phyloP scores from a whole-genome alignment of 2,797 vertebrate species.

The Lithobates sylvaticus region DNA sequence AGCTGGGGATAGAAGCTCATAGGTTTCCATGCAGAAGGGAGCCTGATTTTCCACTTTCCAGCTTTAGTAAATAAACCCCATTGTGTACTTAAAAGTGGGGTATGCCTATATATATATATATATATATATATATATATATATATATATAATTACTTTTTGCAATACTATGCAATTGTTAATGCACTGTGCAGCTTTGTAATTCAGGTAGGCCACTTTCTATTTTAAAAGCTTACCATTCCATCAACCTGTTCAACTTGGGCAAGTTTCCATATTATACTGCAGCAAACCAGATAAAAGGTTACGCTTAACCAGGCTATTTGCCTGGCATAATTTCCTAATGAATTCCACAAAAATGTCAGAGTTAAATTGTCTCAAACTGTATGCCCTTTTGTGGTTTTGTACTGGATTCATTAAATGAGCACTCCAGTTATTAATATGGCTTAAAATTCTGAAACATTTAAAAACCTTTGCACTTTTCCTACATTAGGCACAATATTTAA shows the following conservation, averaged over 20 bases:
- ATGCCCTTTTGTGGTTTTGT: constrained; percentile 38
- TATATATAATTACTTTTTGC: too few relatives aligned
- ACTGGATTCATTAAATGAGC: constrained; percentile 28
- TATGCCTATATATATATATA: too few relatives aligned
- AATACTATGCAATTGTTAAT: background rate
- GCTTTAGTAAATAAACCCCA: too few relatives aligned
- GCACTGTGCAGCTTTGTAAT: background rate
- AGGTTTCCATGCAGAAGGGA: too few relatives aligned
- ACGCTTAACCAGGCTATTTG: constrained; percentile 31
- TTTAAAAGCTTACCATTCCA: constrained; percentile 5
- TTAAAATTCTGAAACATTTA: constrained; percentile 30
- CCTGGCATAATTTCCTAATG: constrained; percentile 33
- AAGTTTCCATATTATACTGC: background rate
- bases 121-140: too few relatives aligned
- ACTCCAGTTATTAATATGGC: constrained; percentile 42
- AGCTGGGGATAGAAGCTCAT: too few relatives aligned
- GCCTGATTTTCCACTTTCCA: too few relatives aligned
- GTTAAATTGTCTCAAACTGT: constrained; percentile 44
- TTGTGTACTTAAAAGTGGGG: too few relatives aligned
- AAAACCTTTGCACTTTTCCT: constrained; percentile 37
- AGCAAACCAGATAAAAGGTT: constrained; percentile 41
- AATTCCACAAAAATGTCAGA: constrained; percentile 50
- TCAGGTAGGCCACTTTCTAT: background rate
- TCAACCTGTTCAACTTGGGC: constrained; percentile 17
- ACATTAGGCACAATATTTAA: constrained; percentile 38